A percentile compares a stretch with the other conserved stretches of the same genome.
phyloP scores from a whole-genome alignment of 2,797 vertebrate species.

The Artibeus lituratus region DNA sequence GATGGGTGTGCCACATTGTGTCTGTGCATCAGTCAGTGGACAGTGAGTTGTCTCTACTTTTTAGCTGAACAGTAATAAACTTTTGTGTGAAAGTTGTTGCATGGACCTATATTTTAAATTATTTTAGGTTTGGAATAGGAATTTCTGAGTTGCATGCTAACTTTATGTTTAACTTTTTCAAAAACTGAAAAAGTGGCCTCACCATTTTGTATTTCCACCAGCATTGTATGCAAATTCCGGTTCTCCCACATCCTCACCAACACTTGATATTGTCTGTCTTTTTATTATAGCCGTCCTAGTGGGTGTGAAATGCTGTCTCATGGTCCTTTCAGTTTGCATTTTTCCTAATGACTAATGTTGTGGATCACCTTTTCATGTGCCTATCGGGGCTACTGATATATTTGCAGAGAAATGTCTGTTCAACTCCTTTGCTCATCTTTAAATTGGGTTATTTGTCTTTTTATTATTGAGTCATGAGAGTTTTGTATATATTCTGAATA shows the following conservation, averaged over 20 bases:
- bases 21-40: neutral
- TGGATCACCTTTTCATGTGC: neutral
- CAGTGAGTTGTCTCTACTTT: neutral
- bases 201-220: neutral
- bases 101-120: neutral
- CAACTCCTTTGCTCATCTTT: neutral
- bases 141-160: neutral
- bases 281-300: neutral
- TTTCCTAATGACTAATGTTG: neutral
- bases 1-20: neutral
- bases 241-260: neutral
- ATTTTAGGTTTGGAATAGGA: neutral
- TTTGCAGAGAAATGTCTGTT: neutral
- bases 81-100: neutral
- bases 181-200: neutral
- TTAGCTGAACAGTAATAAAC: neutral
- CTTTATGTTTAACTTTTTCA: neutral
- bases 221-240: neutral
- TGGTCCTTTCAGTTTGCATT: neutral
- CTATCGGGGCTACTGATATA: neutral
- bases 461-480: neutral
- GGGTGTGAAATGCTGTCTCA: neutral
- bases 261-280: neutral
- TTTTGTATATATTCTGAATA: neutral
- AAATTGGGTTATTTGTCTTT: constrained; percentile 28